Base-by-base conservation (phyloP, 2,888 invertebrate species). In the Mactromeris polynyma region DNA sequence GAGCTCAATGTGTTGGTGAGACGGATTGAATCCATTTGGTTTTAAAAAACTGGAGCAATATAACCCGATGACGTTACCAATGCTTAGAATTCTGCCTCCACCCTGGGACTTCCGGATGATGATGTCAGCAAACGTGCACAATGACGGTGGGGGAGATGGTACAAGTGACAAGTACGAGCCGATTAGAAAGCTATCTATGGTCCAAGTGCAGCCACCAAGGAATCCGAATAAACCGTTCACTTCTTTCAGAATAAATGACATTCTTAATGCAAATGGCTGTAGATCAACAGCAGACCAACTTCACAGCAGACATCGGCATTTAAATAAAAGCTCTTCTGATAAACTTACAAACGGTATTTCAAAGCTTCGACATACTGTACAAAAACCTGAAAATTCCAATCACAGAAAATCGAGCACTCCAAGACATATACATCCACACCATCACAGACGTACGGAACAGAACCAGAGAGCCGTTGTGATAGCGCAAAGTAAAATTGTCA, bases 191-290 rank as follows among this genome's bases (percentile, higher is more conserved):
- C 92, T 96, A 54, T 94, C 95, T 9, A 95, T 95, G 95, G 94
- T 94, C 0, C 94, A 94, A 78, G 91, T 95, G 1, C 95, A 95
- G 54, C 96, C 96, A 11, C 95, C 95, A 1, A 87, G 94, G 85
- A 94, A 94, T 85, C 95, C 95, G 31, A 94, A 94, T 91, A 96
- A 95, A 91, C 96, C 95, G 2, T 94, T 95, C 85, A 95, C 95
- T 4, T 95, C 95, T 19, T 96, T 96, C 88, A 91, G 94, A 85
- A 96, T 96, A 84, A 94, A 93, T 83, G 96, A 96, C 90, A 96
- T 96, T 84, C 93, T 96, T 14, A 93, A 92, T 46, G 81, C 88
- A 14, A 89, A 86, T 33, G 90, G 81, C 11, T 69, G 87, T n/a
- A 38, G 64, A 31, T 42, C 78, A 11, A 36, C 31, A 26, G 1